Percentiles rank a stretch among this genome's conserved stretches.
phyloP scores from a whole-genome alignment of 1,140 invertebrate species.

The Diorhabda elongata region DNA sequence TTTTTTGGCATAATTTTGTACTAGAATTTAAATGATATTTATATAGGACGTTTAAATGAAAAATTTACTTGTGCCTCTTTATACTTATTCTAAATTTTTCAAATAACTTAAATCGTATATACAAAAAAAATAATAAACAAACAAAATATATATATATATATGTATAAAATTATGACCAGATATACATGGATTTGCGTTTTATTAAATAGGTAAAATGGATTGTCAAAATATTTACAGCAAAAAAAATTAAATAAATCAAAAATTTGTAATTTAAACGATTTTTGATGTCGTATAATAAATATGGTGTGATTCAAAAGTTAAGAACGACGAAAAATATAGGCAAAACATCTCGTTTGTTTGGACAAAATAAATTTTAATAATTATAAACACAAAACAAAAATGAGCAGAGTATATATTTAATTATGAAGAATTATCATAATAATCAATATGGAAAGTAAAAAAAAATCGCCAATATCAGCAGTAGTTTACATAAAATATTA shows the following conservation, averaged over 20 bases:
- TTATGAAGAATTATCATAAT: not conserved
- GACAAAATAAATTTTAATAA: too few species aligned
- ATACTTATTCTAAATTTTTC: constrained; percentile 15
- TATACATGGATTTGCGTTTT: constrained; percentile 14
- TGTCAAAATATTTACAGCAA: too few species aligned
- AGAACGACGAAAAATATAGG: too few species aligned
- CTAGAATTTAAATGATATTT: constrained; percentile 1
- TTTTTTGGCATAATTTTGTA: not conserved
- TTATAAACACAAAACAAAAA: too few species aligned
- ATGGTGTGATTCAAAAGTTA: too few species aligned
- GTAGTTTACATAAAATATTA: too few species aligned
- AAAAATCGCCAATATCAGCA: too few species aligned
- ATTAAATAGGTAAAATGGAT: not conserved
- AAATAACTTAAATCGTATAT: constrained; percentile 31
- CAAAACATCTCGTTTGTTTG: too few species aligned
- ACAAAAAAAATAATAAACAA: constrained; percentile 26
- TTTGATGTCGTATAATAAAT: too few species aligned
- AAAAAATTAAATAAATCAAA: too few species aligned
- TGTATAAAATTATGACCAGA: constrained; percentile 24
- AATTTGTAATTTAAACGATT: too few species aligned
- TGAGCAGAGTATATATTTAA: not conserved
- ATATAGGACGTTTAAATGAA: constrained; percentile 5
- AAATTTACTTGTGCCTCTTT: constrained; percentile 6
- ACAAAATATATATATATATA: constrained; percentile 18
- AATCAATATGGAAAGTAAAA: not conserved